phyloP scores from a whole-genome alignment of 2,888 invertebrate species.

The Ophonus ardosiacus region DNA sequence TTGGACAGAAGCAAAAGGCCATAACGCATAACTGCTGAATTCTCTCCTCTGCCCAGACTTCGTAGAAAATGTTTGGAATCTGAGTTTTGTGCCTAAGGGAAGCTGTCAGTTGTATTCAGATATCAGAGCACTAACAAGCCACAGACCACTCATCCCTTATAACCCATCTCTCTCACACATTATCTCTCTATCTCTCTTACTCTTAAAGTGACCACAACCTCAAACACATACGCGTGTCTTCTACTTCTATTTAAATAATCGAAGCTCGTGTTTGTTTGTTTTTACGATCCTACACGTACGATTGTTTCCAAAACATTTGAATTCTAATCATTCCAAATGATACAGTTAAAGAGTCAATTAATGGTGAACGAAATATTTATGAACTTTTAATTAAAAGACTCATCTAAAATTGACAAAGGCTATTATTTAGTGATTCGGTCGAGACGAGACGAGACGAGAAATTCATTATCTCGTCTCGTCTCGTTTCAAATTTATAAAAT shows the following conservation, averaged over 20 bases:
- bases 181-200: constrained; percentile 4
- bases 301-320: constrained; percentile 24
- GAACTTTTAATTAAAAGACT: too few species aligned
- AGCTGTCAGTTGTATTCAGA: constrained; percentile 65
- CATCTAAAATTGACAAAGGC: too few species aligned
- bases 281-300: neutral
- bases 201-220: neutral
- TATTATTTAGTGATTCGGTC: too few species aligned
- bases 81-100: neutral
- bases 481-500: too few species aligned
- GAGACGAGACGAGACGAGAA: too few species aligned
- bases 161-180: neutral
- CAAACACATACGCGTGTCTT: neutral
- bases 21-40: neutral
- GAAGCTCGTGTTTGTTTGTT: constrained; percentile 20
- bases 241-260: constrained; percentile 13
- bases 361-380: neutral
- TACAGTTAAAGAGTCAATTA: neutral
- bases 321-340: neutral
- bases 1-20: too few species aligned
- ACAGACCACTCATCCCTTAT: constrained; percentile 51
- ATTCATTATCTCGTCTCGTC: too few species aligned
- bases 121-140: constrained; percentile 67
- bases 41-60: neutral
- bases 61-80: neutral